Evolutionary conservation across 2,113 vertebrate species (phyloP), one percentile per base, ranked within the genome.

Genomic region (Pristiophorus japonicus): DNA sequence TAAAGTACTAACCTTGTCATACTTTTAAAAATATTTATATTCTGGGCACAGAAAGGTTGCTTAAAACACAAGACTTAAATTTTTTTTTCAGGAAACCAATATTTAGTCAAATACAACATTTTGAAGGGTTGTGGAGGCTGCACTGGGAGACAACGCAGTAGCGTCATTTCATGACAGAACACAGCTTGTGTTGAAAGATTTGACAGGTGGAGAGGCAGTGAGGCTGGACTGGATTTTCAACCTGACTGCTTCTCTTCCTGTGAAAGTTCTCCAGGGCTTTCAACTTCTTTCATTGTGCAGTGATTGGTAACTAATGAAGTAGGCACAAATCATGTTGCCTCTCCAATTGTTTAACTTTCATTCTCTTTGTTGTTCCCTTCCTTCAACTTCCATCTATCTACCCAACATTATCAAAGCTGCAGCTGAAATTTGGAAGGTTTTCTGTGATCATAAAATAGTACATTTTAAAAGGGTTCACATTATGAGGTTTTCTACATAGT

Each of bases 171-270:
- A 45, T 94, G 93, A 94, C 38, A 70, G 93, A 94, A 94, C 65
- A 45, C 42, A 66, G 24, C 65, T 73, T 94, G 66, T 94, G 70
- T 94, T 94, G 93, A 94, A 94, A 94, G 45, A 27, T 94, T 94
- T 94, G 93, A 94, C 93, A 94, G 93, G 65, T 30, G 51, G 93
- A 45, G 66, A 70, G 87, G 93, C 66, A 94, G 93, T 51, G 42
- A 94, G 45, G 93, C 93, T 67, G 66, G 66, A 94, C 63, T 67
- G 65, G 93, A 94, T 94, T 94, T 94, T 94, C 93, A 70, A 66
- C 65, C 45, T 94, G 93, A 94, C 24, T 94, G 93, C 42, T 94
- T 94, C 65, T 94, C 66, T 94, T 73, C 66, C 93, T 94, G 65
- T 70, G 93, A 67, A 51, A 45, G 42, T 18, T 94, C 93, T 73